Percentiles rank a stretch among this genome's conserved stretches.
Conservation (phyloP, 2,113 vertebrate genomes). For the Pachycephala philippinensis region DNA sequence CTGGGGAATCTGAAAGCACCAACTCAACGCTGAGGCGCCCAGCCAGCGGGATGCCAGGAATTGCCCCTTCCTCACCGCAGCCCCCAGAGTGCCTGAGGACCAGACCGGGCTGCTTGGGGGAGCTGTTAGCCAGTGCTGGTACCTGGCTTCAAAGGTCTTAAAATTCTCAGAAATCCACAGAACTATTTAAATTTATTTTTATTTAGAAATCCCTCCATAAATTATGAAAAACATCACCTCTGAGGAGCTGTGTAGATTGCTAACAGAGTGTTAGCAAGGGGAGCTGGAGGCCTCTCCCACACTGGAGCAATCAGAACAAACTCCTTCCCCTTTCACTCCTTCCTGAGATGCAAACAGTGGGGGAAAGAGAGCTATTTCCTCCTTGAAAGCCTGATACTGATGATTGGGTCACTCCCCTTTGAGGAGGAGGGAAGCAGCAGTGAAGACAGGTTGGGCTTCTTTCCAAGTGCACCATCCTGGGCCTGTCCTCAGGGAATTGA, state of each 20-base stretch:
- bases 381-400: not conserved
- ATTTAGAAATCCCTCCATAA: not conserved
- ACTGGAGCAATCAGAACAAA: not conserved
- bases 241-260: not conserved
- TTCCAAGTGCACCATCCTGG: not conserved
- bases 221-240: not conserved
- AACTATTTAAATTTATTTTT: not conserved
- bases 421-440: not conserved
- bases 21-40: accelerated
- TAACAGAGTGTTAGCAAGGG: not conserved
- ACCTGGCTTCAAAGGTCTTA: not conserved
- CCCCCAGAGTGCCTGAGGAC: too few species aligned
- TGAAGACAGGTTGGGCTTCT: not conserved
- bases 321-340: not conserved
- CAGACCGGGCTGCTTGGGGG: not conserved
- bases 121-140: not conserved
- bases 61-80: accelerated
- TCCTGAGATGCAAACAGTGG: not conserved
- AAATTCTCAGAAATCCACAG: not conserved
- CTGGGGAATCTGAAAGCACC: not conserved
- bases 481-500: not conserved
- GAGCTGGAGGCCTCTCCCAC: not conserved
- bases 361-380: not conserved
- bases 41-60: accelerated
- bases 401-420: accelerated